Evolutionary conservation across 2,113 vertebrate genomes (phyloP), one percentile per base, ranked within the genome.

Genomic region (Menidia beryllina): DNA sequence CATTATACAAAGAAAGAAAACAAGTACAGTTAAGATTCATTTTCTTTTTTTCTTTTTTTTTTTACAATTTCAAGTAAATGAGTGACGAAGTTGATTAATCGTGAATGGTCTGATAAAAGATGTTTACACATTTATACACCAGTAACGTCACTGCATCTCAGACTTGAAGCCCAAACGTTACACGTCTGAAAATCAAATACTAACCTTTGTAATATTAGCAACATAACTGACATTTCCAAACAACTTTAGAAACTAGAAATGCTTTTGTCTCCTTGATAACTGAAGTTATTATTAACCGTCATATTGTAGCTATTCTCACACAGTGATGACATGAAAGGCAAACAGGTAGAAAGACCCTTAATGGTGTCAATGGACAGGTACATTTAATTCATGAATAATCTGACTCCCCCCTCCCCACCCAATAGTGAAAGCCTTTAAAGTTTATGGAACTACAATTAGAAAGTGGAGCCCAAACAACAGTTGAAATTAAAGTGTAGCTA

Each of bases 21-120:
- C 21, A 77, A 24, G 2, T 20, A 56, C 11, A 57, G 43, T 36
- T 24, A 49, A 79, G 50, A 38, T 43, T 43, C 39, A 11, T 25
- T n/a, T n/a, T n/a, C n/a, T n/a, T n/a, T n/a, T n/a, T n/a, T n/a
- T n/a, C n/a, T n/a, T n/a, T n/a, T n/a, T n/a, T n/a, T 21, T 41
- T 68, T 49, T 23, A 57, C 25, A 41, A 39, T 55, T 64, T 47
- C 39, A 41, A 47, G n/a, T n/a, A 68, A n/a, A 41, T 38, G 51
- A 13, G 17, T 43, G 27, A 59, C 14, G 34, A 3, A 4, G 17
- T 3, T 41, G 3, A 13, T 39, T 6, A 8, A 39, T 39, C 12
- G 38, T 39, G 13, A 3, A 39, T 1, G 14, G 13, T 15, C 17
- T 15, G 15, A 15, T 14, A 15, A 43, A 17, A 5, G 39, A 15